Conservation (phyloP, 2,888 invertebrate genomes). For the Aricia artaxerxes region DNA sequence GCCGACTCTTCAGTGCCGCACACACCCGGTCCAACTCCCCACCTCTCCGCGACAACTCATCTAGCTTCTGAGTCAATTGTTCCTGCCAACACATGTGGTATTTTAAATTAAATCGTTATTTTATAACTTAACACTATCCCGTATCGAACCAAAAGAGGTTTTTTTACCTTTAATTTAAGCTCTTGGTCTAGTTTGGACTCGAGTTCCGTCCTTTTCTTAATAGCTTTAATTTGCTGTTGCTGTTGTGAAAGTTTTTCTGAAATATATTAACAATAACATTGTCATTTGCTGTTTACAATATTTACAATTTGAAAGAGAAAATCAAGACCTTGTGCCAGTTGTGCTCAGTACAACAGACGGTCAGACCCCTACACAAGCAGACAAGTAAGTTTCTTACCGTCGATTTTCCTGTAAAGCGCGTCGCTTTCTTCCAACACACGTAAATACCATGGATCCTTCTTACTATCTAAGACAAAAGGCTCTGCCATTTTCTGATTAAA, state of each 20-base stretch:
- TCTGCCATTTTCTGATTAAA: neutral
- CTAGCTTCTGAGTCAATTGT: slow-evolving; percentile 54
- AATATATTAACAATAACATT: slow-evolving; percentile 1
- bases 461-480: neutral
- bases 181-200: slow-evolving; percentile 61
- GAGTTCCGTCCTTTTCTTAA: slow-evolving; percentile 59
- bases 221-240: slow-evolving; percentile 56
- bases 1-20: slow-evolving; percentile 50
- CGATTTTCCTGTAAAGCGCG: slow-evolving; percentile 51
- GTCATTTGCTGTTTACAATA: neutral
- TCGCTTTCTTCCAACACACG: slow-evolving; percentile 51
- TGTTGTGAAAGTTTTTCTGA: slow-evolving; percentile 52
- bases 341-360: neutral
- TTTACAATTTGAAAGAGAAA: neutral
- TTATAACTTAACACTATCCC: neutral
- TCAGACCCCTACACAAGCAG: neutral
- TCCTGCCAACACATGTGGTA: slow-evolving; percentile 45
- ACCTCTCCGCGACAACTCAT: slow-evolving; percentile 50
- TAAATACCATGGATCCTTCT: slow-evolving; percentile 48
- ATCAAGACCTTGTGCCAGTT: neutral
- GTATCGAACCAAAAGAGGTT: neutral
- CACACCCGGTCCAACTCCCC: slow-evolving; percentile 60
- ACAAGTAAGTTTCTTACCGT: slow-evolving; percentile 48
- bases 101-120: neutral
- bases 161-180: slow-evolving; percentile 58